Base-by-base conservation (phyloP, 2,797 vertebrate species). In the Phrynocephalus guinanensis region DNA sequence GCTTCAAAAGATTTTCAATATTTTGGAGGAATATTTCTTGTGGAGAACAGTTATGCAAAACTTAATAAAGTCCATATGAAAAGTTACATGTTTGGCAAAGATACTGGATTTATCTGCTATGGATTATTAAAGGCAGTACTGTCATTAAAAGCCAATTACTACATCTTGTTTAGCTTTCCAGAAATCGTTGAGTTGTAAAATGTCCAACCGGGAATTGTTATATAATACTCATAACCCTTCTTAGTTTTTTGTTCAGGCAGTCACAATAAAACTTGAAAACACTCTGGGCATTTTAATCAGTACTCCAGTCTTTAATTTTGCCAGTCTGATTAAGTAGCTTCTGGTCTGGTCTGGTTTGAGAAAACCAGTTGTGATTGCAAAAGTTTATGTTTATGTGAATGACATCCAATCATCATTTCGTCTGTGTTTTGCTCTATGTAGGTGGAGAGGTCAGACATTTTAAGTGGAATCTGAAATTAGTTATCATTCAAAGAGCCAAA, bases 101-200 rank as follows among this genome's bases (percentile, higher is more conserved):
- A 88, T 91, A 50, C 84, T 93, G 28, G n/a, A 92, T 93, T 90
- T 90, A 6, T 93, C 94, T 78, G 89, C 90, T 82, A 90, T 91
- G 33, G 84, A 79, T 91, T 82, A 92, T 92, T 93, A 92, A 90
- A 91, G 78, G 76, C 79, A 70, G 60, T 30, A 28, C 56, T 91
- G 20, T 90, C 90, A 92, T 87, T 93, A 89, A 92, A 92, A 84
- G 72, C 63, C 79, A 93, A 85, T 93, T 92, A 87, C 38, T 89
- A 79, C 48, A 60, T 80, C 91, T 86, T n/a, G n/a, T 91, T 63
- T 83, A 33, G 8, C 88, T 92, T 89, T 91, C 80, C 84, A 87
- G 85, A 71, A 33, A 91, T 84, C 86, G 81, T 86, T 94, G 88
- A 84, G 16, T 68, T 92, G 18, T 89, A 78, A 93, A 91, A 88